These are phyloP conservation scores for Watsonalla binaria DNA, from an alignment of 2,888 invertebrate species.

Conservation along the genomic window DNA sequence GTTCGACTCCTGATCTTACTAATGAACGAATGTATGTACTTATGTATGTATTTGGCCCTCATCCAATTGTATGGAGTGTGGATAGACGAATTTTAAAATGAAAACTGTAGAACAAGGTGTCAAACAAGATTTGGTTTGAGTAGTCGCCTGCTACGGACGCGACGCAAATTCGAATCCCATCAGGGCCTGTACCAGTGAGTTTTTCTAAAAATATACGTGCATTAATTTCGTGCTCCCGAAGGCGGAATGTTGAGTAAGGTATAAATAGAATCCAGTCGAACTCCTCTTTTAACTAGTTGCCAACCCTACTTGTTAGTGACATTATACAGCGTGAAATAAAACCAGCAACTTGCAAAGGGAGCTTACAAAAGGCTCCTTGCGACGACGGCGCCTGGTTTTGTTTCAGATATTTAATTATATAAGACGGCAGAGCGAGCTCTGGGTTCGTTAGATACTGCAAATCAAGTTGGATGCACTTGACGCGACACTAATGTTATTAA, in stretches of 20 bases:
- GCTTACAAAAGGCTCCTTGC: background rate
- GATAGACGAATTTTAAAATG: too few relatives aligned
- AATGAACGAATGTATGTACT: conserved; percentile 40
- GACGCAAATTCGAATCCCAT: too few relatives aligned
- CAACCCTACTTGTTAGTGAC: background rate
- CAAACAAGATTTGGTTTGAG: too few relatives aligned
- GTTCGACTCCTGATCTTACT: conserved; percentile 53
- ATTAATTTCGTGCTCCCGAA: too few relatives aligned
- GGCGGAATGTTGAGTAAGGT: too few relatives aligned
- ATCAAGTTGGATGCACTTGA: conserved; percentile 21
- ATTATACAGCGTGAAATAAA: background rate
- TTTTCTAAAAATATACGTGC: too few relatives aligned
- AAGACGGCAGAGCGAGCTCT: conserved; percentile 17
- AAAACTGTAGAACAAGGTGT: too few relatives aligned
- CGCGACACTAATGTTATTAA: conserved; percentile 3
- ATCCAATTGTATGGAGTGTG: too few relatives aligned
- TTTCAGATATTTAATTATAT: conserved; percentile 41
- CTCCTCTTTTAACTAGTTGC: too few relatives aligned
- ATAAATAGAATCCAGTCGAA: too few relatives aligned
- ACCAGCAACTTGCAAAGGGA: background rate
- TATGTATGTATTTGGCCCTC: conserved; percentile 26
- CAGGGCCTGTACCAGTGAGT: too few relatives aligned
- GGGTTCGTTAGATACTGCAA: conserved; percentile 41
- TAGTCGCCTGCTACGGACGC: too few relatives aligned
- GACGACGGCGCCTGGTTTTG: conserved; percentile 19